Percentiles rank a stretch among this genome's conserved stretches.
Conservation (phyloP, 2,888 invertebrate genomes). For the Drosophila kokeensis region DNA sequence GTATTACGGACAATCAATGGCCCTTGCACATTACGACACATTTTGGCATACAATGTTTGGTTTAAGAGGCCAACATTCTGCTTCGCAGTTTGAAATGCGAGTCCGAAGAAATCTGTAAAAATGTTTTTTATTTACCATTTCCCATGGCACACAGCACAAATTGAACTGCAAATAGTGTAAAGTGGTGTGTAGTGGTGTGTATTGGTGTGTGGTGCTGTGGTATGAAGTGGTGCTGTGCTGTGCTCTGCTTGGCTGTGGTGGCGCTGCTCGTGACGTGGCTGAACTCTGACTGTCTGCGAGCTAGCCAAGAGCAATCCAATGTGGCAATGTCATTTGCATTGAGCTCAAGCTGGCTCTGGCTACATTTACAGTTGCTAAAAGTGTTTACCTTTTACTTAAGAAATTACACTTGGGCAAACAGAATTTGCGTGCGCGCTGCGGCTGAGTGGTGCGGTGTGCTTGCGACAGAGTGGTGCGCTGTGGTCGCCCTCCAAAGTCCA, state of each 20-base stretch:
- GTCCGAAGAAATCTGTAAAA: constrained; percentile 54
- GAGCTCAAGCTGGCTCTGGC: constrained; percentile 39
- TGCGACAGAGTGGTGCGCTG: constrained; percentile 12
- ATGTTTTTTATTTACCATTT: constrained; percentile 64
- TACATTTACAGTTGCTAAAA: constrained; percentile 74
- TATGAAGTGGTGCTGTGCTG: constrained; percentile 3
- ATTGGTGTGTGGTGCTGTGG: constrained; percentile 32
- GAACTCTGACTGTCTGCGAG: neutral
- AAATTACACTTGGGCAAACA: constrained; percentile 83
- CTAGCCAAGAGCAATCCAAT: constrained; percentile 7
- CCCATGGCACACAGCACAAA: constrained; percentile 72
- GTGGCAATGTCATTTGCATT: constrained; percentile 52
- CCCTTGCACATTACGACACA: constrained; percentile 55
- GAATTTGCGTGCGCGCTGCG: constrained; percentile 66
- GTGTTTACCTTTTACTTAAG: constrained; percentile 84
- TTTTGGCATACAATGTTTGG: constrained; percentile 50
- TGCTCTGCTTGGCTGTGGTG: constrained; percentile 2
- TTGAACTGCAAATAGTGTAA: constrained; percentile 69
- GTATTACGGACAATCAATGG: constrained; percentile 42
- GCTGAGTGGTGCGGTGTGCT: constrained; percentile 22
- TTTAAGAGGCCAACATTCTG: constrained; percentile 22
- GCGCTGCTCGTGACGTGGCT: constrained; percentile 37
- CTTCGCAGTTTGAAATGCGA: constrained; percentile 45
- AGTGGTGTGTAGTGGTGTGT: constrained; percentile 40
- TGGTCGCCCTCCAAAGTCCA: constrained; percentile 38